A percentile compares a stretch with the other conserved stretches of the same genome.
phyloP scores from a whole-genome alignment of 92 coral and sea anemone genomes.

The Diadumene lineata region DNA sequence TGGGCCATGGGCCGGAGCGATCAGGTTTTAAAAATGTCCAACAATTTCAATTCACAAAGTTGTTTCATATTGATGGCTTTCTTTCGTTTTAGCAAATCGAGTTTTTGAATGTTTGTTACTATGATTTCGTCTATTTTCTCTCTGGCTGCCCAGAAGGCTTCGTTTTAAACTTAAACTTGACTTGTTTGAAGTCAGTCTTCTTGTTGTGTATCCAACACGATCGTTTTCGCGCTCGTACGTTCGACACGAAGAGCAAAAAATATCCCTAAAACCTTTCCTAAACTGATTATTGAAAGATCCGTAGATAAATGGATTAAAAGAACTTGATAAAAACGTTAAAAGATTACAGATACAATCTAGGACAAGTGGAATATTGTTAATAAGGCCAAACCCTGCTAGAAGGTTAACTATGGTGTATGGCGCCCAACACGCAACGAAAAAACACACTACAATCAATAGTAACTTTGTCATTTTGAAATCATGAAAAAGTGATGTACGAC shows the following conservation, averaged over 20 bases:
- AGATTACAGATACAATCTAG: slow-evolving; percentile 67
- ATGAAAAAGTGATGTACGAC: slow-evolving; percentile 65
- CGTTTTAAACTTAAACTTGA: slow-evolving; percentile 2
- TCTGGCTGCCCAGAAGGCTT: background rate
- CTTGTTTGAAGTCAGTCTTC: background rate
- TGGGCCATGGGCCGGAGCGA: too few species aligned
- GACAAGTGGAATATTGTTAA: slow-evolving; percentile 53
- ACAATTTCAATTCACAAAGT: background rate
- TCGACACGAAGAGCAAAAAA: slow-evolving; percentile 68
- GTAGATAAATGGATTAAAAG: slow-evolving; percentile 76
- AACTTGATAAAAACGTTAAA: slow-evolving; percentile 69
- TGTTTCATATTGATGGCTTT: background rate
- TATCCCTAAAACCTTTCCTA: slow-evolving; percentile 76
- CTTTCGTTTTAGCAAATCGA: background rate
- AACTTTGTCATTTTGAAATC: slow-evolving; percentile 83
- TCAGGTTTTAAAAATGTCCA: too few species aligned
- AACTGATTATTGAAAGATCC: slow-evolving; percentile 79
- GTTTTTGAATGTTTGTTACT: background rate
- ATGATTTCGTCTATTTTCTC: background rate
- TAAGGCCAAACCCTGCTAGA: slow-evolving; percentile 50
- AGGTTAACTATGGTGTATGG: slow-evolving; percentile 69
- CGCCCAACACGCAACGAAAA: slow-evolving; percentile 86
- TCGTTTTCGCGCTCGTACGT: slow-evolving; percentile 21
- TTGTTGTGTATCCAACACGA: too few species aligned
- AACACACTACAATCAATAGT: slow-evolving; percentile 69